Conservation (phyloP, 2,797 vertebrate species). For the Sibirionetta formosa region DNA sequence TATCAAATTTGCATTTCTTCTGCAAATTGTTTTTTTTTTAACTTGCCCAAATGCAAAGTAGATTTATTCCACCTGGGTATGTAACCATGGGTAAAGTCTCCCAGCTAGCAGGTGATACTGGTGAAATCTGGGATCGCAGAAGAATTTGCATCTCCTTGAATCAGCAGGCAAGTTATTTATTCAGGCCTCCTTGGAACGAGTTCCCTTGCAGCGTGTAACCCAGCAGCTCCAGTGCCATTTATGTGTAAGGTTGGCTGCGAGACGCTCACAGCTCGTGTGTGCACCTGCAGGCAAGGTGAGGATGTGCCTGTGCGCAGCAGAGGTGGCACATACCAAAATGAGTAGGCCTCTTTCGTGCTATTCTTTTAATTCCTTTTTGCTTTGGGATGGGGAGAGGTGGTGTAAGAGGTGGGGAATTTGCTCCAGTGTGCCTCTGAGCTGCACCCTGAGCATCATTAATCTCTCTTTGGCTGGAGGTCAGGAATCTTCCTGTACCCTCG, state of each 20-base stretch:
- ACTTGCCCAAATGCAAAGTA: not conserved
- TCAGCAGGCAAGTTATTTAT: not conserved
- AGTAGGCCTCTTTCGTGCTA: not conserved
- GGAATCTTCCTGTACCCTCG: not conserved
- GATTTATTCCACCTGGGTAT: not conserved
- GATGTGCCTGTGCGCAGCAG: not conserved
- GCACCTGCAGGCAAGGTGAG: not conserved
- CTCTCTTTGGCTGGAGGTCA: constrained; percentile 19
- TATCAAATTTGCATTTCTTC: not conserved
- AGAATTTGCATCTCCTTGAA: not conserved
- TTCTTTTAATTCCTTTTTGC: not conserved
- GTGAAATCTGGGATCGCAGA: not conserved
- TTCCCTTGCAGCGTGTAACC: not conserved
- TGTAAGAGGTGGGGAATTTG: fast-evolving
- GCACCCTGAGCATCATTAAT: not conserved
- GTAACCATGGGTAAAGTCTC: not conserved
- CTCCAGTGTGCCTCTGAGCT: not conserved
- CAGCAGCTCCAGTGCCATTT: not conserved
- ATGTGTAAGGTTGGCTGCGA: not conserved
- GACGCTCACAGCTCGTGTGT: not conserved
- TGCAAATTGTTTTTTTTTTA: not conserved
- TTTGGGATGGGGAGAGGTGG: not conserved
- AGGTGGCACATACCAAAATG: not conserved
- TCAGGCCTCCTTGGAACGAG: not conserved
- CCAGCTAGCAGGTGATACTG: not conserved